Evolutionary conservation across 1,140 invertebrate species (phyloP).

Genomic region (Lordiphosa collinella): DNA sequence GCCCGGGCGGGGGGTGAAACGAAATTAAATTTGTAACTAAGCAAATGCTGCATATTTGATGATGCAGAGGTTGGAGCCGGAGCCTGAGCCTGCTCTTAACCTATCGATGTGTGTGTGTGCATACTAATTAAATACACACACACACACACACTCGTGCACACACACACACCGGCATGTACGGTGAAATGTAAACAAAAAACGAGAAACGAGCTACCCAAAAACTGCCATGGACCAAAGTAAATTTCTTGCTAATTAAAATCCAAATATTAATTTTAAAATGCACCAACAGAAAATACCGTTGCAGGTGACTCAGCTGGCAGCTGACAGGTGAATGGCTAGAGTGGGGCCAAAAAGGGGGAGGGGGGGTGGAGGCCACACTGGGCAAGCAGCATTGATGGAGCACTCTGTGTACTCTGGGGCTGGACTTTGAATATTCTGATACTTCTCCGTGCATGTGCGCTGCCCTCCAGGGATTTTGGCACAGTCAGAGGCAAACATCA

Average conservation of each 20-base stretch:
- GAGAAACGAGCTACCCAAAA: conserved; percentile 32
- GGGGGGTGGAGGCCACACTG: no score
- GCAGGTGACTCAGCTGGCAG: conserved; percentile 17
- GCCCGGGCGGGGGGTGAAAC: not conserved
- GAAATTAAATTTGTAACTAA: conserved; percentile 71
- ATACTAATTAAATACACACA: conserved; percentile 70
- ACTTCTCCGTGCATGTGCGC: conserved; percentile 6
- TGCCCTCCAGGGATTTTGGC: conserved; percentile 3
- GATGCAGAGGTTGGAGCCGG: conserved; percentile 17
- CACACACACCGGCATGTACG: conserved; percentile 11
- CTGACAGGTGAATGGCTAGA: not conserved
- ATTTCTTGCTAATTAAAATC: conserved; percentile 78
- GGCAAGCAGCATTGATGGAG: conserved; percentile 29
- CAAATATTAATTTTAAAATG: conserved; percentile 78
- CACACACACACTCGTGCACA: conserved; percentile 10
- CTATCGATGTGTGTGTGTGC: conserved; percentile 51
- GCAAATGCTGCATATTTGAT: conserved; percentile 77
- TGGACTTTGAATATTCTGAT: conserved; percentile 9
- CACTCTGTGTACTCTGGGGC: conserved; percentile 14
- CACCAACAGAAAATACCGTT: conserved; percentile 27
- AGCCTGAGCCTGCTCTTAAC: conserved; percentile 5
- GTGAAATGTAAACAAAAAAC: conserved; percentile 63
- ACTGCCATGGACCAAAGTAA: conserved; percentile 69
- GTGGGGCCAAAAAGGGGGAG: no score
- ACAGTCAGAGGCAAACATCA: conserved; percentile 41